phyloP scores from a whole-genome alignment of 2,797 vertebrate species.

The Rhabdomys pumilio region DNA sequence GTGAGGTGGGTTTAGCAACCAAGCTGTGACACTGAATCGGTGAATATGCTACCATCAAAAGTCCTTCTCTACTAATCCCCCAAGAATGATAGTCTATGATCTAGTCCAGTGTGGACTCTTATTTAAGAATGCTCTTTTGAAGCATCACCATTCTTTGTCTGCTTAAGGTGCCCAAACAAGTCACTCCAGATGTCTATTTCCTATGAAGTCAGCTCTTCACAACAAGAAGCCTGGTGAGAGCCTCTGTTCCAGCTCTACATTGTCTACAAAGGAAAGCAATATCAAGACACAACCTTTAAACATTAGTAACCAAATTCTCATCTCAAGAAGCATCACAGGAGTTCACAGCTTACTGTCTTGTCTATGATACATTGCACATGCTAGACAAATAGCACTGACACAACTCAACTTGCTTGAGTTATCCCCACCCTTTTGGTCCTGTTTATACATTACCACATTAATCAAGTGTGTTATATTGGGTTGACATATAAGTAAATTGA shows the following conservation, averaged over 20 bases:
- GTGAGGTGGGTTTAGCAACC: not conserved
- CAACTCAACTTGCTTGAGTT: not conserved
- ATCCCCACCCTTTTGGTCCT: not conserved
- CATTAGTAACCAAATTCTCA: not conserved
- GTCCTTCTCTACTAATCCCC: not conserved
- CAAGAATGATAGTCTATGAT: not conserved
- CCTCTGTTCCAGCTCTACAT: not conserved
- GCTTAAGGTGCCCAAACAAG: not conserved
- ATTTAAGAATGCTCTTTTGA: slow-evolving; percentile 27
- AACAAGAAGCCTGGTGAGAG: not conserved
- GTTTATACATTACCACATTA: not conserved
- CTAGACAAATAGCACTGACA: not conserved
- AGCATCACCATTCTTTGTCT: not conserved
- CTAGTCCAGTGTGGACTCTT: not conserved
- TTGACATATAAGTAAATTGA: slow-evolving; percentile 26
- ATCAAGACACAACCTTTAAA: not conserved
- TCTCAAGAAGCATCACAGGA: not conserved
- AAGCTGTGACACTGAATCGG: not conserved
- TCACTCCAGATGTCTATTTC: not conserved
- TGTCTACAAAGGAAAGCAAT: not conserved
- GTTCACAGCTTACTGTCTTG: not conserved
- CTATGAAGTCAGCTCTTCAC: not conserved
- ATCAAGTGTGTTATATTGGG: not conserved
- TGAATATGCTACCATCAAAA: not conserved
- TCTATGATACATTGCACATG: not conserved